phyloP scores from a whole-genome alignment of 2,888 invertebrate species.

The Apotomis capreana region DNA sequence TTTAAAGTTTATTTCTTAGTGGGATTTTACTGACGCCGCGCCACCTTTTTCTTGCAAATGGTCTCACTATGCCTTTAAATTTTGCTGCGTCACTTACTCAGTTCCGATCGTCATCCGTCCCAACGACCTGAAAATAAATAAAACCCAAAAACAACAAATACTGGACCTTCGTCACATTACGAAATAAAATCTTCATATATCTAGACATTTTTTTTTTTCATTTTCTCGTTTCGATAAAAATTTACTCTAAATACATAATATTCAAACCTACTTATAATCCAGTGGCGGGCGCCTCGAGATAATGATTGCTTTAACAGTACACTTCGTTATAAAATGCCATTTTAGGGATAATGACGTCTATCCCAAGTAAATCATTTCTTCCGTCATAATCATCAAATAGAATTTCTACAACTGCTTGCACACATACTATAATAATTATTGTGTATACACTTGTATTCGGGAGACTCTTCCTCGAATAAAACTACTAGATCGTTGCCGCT shows the following conservation, averaged over 20 bases:
- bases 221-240: slow-evolving; percentile 46
- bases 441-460: slow-evolving; percentile 19
- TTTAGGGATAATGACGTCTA: slow-evolving; percentile 5
- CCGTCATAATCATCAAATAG: slow-evolving; percentile 26
- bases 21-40: background rate
- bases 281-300: slow-evolving; percentile 17
- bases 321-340: slow-evolving; percentile 34
- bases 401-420: slow-evolving; percentile 17
- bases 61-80: slow-evolving; percentile 25
- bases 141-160: slow-evolving; percentile 41
- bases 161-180: slow-evolving; percentile 46
- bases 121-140: slow-evolving; percentile 43
- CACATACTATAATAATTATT: slow-evolving; percentile 22
- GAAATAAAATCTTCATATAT: slow-evolving; percentile 40
- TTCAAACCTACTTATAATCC: slow-evolving; percentile 37
- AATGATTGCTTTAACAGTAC: slow-evolving; percentile 22
- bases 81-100: slow-evolving; percentile 42
- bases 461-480: background rate
- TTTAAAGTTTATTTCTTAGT: too few relatives aligned
- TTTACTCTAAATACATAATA: slow-evolving; percentile 41
- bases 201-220: slow-evolving; percentile 44
- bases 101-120: slow-evolving; percentile 26
- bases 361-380: slow-evolving; percentile 8
- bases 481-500: slow-evolving; percentile 25
- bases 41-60: slow-evolving; percentile 35